Conservation (phyloP, 2,888 invertebrate species). For the Stomorhina lunata region DNA sequence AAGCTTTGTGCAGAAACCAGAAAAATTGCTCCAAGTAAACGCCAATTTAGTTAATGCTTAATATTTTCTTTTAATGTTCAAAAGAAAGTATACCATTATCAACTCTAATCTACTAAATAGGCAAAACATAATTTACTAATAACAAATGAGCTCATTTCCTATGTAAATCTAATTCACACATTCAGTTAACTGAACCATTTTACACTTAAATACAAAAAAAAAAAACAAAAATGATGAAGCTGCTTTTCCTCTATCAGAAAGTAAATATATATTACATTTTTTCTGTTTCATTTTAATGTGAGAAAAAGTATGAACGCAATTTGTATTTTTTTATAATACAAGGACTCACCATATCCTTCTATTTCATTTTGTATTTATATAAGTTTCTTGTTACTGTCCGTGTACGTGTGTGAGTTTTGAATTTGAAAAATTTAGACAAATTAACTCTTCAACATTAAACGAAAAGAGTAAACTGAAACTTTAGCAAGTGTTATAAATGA, state of each 20-base stretch:
- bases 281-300: neutral
- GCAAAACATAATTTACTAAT: slow-evolving; percentile 13
- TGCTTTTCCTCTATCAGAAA: neutral
- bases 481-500: slow-evolving; percentile 53
- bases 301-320: neutral
- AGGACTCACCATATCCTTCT: too few relatives aligned
- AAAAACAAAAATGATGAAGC: neutral
- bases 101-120: slow-evolving; percentile 1
- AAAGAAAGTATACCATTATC: neutral
- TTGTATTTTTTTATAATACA: neutral
- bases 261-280: neutral
- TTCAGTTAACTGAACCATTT: neutral
- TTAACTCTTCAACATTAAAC: slow-evolving; percentile 42
- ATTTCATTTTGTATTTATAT: neutral
- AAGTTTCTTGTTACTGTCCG: neutral
- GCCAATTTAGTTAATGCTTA: too few relatives aligned
- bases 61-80: neutral
- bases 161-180: neutral
- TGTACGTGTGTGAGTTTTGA: neutral
- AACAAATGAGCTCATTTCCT: slow-evolving; percentile 12
- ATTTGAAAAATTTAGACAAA: slow-evolving; percentile 47
- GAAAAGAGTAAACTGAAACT: neutral
- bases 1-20: too few relatives aligned
- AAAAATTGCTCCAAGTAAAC: too few relatives aligned
- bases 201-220: neutral